Evolutionary conservation across 1,140 invertebrate species (phyloP), one percentile per base, ranked within the genome.

Genomic region (Saccostrea glomerata): DNA sequence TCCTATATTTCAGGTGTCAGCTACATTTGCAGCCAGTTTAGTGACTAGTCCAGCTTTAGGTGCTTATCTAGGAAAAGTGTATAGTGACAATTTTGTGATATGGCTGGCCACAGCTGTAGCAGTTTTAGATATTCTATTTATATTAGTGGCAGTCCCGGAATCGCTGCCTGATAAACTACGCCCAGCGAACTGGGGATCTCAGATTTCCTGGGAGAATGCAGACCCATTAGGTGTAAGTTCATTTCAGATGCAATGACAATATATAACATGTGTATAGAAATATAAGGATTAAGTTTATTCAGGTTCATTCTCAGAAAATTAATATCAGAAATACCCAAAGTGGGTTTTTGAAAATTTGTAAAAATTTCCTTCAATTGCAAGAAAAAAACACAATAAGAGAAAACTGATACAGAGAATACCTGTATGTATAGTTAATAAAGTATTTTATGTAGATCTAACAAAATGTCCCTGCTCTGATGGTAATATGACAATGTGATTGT

Each of bases 1-100:
- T 47, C 83, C 30, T 85, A 30, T 86, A 60, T 90, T 92, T 58
- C 88, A 97, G 96, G 97, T 98, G 15, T 99, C 98, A 20, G 99
- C 99, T 13, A 99, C 99, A 87, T 99, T 99, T 96, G 99, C 99
- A 13, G 99, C 99, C 85, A 99, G 98, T 90, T 92, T 99, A 96
- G 98, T 98, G 17, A 99, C 99, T 90, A 99, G 98, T 90, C 99
- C 99, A 25, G 98, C 98, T 13, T 96, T 99, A 70, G 99, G 99
- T 86, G 98, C 98, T 87, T 99, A 98, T 94, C 96, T 99, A 60
- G 98, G 97, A 96, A 96, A 97, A 92, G 95, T 96, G 85, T 99
- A 99, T 95, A 98, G 97, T 89, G 98, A 99, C 93, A 98, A 97
- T 94, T 96, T 99, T 87, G 98, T 99, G 2, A 98, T 99, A n/a